Base-by-base conservation (phyloP, 2,888 invertebrate genomes). In the Mythimna loreyi region DNA sequence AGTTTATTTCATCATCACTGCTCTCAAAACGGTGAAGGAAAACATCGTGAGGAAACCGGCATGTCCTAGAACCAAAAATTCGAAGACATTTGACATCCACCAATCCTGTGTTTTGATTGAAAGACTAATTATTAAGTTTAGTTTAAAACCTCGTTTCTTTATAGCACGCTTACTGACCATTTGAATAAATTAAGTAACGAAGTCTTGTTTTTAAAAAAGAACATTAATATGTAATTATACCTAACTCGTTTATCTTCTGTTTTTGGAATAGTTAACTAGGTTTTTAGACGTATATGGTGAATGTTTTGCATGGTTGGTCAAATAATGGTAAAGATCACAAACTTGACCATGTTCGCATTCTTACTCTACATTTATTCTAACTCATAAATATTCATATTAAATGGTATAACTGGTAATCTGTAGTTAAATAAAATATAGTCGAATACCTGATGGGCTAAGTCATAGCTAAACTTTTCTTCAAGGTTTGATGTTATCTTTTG, bases 301-400 rank as follows among this genome's bases (percentile, higher is more conserved):
- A 36, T 23, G 40, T 64, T 60, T 55, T 11, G 56, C 49, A 47
- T 71, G 36, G 53, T 47, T 60, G 21, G 16, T 28, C 13, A 43
- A 76, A 43, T 45, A 63, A 71, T 70, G 55, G 59, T 30, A 47
- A 56, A 50, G 59, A 52, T 56, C 77, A 77, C 53, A 53, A 64
- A 56, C 59, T 76, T 76, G 71, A 59, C 30, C 58, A 56, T 55
- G 77, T 36, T 69, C 21, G 33, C 58, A 76, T 70, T 69, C 68
- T 68, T 45, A 62, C 23, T 47, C 33, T 19, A 40, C 49, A 33
- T 67, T 50, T 49, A 55, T 59, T 67, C 28, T 11, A 25, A 13
- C 3, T 52, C 9, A 43, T 75, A 25, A 61, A 68, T 75, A 61
- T 75, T 75, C 36, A 52, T 61, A 23, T 25, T 55, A 13, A 33